Base-by-base conservation (phyloP, 2,888 invertebrate genomes). In the Thereva nobilitata region DNA sequence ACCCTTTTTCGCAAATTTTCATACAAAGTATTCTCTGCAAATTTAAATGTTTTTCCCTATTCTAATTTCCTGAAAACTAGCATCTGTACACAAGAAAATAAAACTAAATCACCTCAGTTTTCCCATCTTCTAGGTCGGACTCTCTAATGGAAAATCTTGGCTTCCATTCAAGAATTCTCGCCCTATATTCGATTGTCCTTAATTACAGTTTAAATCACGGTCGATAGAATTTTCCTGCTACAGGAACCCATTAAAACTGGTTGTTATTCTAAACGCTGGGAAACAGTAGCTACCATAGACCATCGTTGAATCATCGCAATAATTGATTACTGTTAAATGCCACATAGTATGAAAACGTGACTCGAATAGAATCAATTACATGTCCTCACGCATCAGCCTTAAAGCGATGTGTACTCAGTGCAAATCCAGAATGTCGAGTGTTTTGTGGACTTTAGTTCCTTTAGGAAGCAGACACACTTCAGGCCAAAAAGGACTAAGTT, bases 241-340 rank as follows among this genome's bases (percentile, higher is more conserved):
- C 35, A 12, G 41, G 47, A 47, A 34, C 37, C 35, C 37, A 12
- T 47, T 37, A 8, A 47, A 59, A 37, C 57, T 42, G 47, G 56
- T 59, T 59, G 47, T 59, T 47, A 59, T 59, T 59, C 47, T 45
- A 47, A 47, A 37, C 47, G 23, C 47, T 38, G 12, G 38, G 37
- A 38, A 45, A 2, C 47, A 59, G 47, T 47, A 35, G 47, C 57
- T 23, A 23, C 23, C 23, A 23, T 53, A 12, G 35, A 56, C 8
- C 37, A 12, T 10, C 37, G 57, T 37, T n/a, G 57, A 47, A 45
- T 59, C 57, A 59, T 59, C 45, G 57, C 45, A 59, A 59, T 59
- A 59, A 59, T 59, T 59, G 57, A 59, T 59, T 59, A 59, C 47
- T 47, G 57, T 59, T 59, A 59, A 59, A 59, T 59, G 57, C 57